Conservation (phyloP, 1,140 invertebrate species). For the Anoplolepis gracilipes region DNA sequence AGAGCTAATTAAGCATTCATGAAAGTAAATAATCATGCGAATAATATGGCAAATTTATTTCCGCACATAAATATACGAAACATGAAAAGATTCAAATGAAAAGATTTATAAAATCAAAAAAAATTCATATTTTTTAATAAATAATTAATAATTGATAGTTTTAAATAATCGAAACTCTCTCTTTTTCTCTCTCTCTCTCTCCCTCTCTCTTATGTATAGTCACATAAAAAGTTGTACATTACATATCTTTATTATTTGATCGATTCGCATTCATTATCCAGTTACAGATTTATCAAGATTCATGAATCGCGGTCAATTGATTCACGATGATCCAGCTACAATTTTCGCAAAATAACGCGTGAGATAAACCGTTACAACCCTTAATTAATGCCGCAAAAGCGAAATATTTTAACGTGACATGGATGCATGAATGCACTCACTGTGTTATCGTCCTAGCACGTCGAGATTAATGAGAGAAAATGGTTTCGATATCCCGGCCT, state of each 20-base stretch:
- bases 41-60: neutral
- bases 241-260: neutral
- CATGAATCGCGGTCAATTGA: conserved; percentile 1
- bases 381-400: conserved; percentile 7
- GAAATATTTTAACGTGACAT: neutral
- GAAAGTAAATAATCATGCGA: neutral
- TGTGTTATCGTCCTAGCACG: neutral
- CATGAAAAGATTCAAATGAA: neutral
- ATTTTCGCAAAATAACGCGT: conserved; percentile 5
- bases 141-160: neutral
- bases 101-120: neutral
- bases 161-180: neutral
- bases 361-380: conserved; percentile 29
- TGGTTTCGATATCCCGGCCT: conserved; percentile 20
- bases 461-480: conserved; percentile 52
- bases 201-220: neutral
- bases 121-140: neutral
- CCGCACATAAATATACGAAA: neutral
- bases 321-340: neutral
- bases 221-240: neutral
- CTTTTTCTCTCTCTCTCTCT: neutral
- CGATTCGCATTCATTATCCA: neutral
- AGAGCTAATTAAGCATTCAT: neutral
- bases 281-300: neutral
- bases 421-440: neutral